phyloP scores from a whole-genome alignment of 1,140 invertebrate genomes.

The Bombus vancouverensis region DNA sequence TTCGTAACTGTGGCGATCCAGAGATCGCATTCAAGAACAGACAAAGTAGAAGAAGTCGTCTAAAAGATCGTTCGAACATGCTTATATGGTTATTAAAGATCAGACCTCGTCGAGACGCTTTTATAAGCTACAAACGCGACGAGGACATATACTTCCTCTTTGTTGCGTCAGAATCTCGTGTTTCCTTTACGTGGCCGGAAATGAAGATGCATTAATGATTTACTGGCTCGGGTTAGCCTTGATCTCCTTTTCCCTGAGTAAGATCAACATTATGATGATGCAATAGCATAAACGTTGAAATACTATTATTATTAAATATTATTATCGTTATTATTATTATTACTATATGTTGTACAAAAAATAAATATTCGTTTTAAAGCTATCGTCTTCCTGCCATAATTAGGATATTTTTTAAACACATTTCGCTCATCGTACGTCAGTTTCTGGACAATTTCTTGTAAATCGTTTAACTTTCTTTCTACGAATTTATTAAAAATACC shows the following conservation, averaged over 20 bases:
- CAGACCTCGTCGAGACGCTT: background rate
- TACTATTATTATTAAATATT: no score
- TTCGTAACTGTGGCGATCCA: slow-evolving; percentile 19
- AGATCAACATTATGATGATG: background rate
- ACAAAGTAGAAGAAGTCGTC: slow-evolving; percentile 15
- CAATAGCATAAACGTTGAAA: background rate
- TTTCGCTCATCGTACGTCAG: no score
- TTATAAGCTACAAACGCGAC: slow-evolving; percentile 49
- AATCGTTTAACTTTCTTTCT: no score
- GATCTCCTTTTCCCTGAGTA: background rate
- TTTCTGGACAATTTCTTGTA: no score
- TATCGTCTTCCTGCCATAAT: no score
- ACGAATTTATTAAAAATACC: background rate
- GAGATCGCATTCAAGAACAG: slow-evolving; percentile 22
- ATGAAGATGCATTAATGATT: background rate
- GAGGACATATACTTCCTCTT: slow-evolving; percentile 29
- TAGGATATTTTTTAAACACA: no score
- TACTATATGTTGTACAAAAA: no score
- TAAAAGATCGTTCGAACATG: slow-evolving; percentile 38
- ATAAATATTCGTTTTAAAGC: no score
- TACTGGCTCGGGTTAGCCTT: background rate
- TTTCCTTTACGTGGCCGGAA: background rate
- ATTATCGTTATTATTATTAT: no score
- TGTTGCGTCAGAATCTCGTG: background rate
- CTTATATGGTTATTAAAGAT: slow-evolving; percentile 23